These are phyloP conservation scores for Sialis lutaria DNA, from an alignment of 2,888 invertebrate genomes.

Conservation along the genomic window DNA sequence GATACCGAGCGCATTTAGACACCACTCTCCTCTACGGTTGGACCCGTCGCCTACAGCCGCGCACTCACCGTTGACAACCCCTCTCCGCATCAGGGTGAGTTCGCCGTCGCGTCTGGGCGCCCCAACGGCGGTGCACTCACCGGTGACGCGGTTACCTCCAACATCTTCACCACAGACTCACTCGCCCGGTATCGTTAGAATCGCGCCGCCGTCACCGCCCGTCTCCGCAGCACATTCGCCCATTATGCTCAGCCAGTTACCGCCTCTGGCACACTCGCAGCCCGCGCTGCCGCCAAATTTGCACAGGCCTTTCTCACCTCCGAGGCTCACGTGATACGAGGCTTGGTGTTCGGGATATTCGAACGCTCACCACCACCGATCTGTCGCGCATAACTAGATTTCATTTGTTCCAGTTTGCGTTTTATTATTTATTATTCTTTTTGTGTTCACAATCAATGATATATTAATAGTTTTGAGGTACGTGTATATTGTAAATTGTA, in stretches of 20 bases:
- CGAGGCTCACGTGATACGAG: constrained; percentile 26
- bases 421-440: too few relatives aligned
- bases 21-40: neutral
- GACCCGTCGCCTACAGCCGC: neutral
- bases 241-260: neutral
- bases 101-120: constrained; percentile 15
- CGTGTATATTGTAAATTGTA: too few relatives aligned
- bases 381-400: too few relatives aligned
- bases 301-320: constrained; percentile 26
- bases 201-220: constrained; percentile 21
- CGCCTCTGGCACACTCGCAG: constrained; percentile 13
- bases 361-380: too few relatives aligned
- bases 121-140: constrained; percentile 12
- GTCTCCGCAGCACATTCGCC: constrained; percentile 13
- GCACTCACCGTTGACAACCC: constrained; percentile 17
- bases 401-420: too few relatives aligned
- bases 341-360: constrained; percentile 1
- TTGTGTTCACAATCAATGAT: too few relatives aligned
- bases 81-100: constrained; percentile 23
- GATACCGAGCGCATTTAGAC: neutral
- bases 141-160: constrained; percentile 17
- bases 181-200: constrained; percentile 22
- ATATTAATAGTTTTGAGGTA: too few relatives aligned
- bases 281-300: constrained; percentile 17
- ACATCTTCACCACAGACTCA: constrained; percentile 11